A percentile compares a stretch with the other conserved stretches of the same genome.
phyloP scores from a whole-genome alignment of 2,797 vertebrate genomes.

The Lemur catta region DNA sequence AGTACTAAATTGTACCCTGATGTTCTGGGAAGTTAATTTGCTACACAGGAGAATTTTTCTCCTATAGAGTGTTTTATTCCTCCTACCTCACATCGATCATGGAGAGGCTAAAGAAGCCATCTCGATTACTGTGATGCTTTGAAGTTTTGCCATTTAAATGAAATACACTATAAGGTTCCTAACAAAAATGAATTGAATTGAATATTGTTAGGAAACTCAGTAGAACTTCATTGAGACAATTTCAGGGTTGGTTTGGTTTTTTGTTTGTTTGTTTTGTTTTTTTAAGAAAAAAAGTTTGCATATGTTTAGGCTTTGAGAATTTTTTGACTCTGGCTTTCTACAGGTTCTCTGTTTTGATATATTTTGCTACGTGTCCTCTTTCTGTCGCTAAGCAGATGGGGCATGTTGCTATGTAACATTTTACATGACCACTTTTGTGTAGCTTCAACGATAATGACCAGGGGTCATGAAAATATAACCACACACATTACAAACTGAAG shows the following conservation, averaged over 20 bases:
- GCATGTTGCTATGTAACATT: slow-evolving; percentile 52
- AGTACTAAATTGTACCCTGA: slow-evolving; percentile 21
- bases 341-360: neutral
- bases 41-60: slow-evolving; percentile 24
- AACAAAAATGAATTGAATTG: neutral
- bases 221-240: neutral
- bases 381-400: slow-evolving; percentile 64
- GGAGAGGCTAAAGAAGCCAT: neutral
- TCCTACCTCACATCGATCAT: neutral
- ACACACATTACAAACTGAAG: slow-evolving; percentile 15
- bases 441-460: slow-evolving; percentile 43
- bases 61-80: slow-evolving; percentile 8
- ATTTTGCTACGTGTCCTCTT: slow-evolving; percentile 37
- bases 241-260: neutral
- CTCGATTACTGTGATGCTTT: neutral
- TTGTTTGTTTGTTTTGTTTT: neutral
- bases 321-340: neutral
- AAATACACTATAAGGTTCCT: neutral
- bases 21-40: slow-evolving; percentile 40
- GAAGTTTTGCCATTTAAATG: neutral
- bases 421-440: slow-evolving; percentile 4
- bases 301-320: neutral
- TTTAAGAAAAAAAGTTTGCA: neutral
- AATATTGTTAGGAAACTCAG: neutral
- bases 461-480: slow-evolving; percentile 61